Evolutionary conservation across 2,113 vertebrate genomes (phyloP), one percentile per base, ranked within the genome.

Genomic region (Dipodomys merriami): DNA sequence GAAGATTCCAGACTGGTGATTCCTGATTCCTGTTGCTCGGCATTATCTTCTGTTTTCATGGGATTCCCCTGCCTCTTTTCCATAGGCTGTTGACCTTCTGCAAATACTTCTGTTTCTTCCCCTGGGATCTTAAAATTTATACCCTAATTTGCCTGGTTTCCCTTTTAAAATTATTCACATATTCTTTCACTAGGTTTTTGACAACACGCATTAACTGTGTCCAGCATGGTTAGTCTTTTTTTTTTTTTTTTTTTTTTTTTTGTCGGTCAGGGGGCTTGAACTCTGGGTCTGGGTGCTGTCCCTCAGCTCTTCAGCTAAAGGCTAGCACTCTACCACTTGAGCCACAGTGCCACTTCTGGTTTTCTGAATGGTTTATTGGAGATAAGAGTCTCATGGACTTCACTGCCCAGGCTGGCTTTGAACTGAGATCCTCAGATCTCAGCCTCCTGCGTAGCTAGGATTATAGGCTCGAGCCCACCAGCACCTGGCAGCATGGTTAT

Each of bases 111-210:
- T 82, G 3, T 44, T 57, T 90, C 67, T 81, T 72, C 83, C 64
- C 35, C 27, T 53, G 78, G 25, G 18, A 18, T 18, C 5, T 90
- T 86, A 92, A 44, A 88, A 77, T 15, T 74, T 60, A 27, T 19
- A 88, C 19, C 88, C 79, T 67, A 39, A 1, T 71, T 65, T 91
- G 39, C 76, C 85, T 83, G 86, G 62, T 62, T 53, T 92, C 57
- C 10, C 76, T 91, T 91, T 90, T 77, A 67, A 90, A 90, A 23
- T 46, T 46, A 57, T 65, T 92, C 76, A 79, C 44, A 78, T 64
- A 33, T 69, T 90, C 62, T 60, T 76, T 77, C 30, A 57, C 44
- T 68, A 62, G 53, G 62, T 27, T 92, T 95, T 79, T 80, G n/a
- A 79, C 76, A n/a, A 44, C 33, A 44, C 3, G 25, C 5, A 68